These are phyloP conservation scores for Magallana gigas DNA, from an alignment of 1,140 invertebrate genomes.

Conservation along the genomic window DNA sequence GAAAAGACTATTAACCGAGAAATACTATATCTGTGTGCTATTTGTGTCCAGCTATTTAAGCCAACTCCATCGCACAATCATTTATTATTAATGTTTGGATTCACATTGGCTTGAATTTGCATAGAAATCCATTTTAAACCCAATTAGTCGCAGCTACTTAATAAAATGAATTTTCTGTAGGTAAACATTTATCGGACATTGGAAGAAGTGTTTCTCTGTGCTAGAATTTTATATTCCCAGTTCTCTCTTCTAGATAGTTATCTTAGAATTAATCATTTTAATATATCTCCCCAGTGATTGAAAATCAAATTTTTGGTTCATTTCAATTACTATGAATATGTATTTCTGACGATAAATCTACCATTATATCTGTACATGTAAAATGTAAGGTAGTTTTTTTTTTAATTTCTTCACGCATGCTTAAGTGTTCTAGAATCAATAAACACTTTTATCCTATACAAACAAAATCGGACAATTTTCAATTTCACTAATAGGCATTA, in stretches of 20 bases:
- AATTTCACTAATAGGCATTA: slow-evolving; percentile 27
- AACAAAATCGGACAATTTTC: slow-evolving; percentile 25
- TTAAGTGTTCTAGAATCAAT: not conserved
- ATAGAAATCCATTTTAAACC: not conserved
- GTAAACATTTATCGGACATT: too few relatives aligned
- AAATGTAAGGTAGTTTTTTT: not conserved
- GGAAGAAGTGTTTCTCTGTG: too few relatives aligned
- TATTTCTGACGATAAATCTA: too few relatives aligned
- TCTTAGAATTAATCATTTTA: too few relatives aligned
- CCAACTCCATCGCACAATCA: not conserved
- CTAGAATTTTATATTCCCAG: too few relatives aligned
- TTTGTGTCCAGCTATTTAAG: not conserved
- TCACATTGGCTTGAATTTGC: not conserved
- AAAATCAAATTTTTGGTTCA: too few relatives aligned
- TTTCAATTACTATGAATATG: too few relatives aligned
- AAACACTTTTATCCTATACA: slow-evolving; percentile 14
- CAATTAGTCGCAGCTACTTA: too few relatives aligned
- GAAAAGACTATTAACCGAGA: slow-evolving; percentile 20
- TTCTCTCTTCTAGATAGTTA: too few relatives aligned
- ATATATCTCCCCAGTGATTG: too few relatives aligned
- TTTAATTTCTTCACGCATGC: slow-evolving; percentile 8
- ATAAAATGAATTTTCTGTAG: too few relatives aligned
- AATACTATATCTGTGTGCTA: not conserved
- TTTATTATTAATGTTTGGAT: not conserved
- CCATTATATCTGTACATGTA: not conserved